phyloP scores from a whole-genome alignment of 2,888 invertebrate species.

The Leistus spinibarbis region DNA sequence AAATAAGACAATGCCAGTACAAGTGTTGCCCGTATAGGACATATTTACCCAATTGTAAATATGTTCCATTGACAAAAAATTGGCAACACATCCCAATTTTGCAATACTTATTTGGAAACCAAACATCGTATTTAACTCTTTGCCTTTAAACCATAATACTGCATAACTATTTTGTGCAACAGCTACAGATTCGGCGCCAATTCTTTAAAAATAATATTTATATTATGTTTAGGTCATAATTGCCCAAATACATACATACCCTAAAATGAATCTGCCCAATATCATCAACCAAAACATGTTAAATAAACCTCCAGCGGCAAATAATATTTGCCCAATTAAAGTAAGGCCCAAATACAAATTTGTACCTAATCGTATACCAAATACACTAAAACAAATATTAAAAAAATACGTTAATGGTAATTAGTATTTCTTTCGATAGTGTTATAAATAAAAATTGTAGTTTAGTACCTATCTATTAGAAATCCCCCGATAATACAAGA shows the following conservation, averaged over 20 bases:
- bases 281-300: constrained; percentile 89
- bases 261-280: constrained; percentile 92
- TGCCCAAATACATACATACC: constrained; percentile 65
- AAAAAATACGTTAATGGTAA: neutral
- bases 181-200: constrained; percentile 95
- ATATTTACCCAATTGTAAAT: constrained; percentile 79
- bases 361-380: constrained; percentile 92
- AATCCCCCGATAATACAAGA: constrained; percentile 96
- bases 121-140: constrained; percentile 97
- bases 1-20: constrained; percentile 77
- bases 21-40: constrained; percentile 70
- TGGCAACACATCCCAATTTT: constrained; percentile 92
- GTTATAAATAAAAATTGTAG: too few relatives aligned
- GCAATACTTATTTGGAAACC: constrained; percentile 95
- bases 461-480: constrained; percentile 80
- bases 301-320: constrained; percentile 83
- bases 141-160: constrained; percentile 97
- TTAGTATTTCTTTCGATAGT: too few relatives aligned
- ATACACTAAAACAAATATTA: too few relatives aligned
- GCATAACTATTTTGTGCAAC: constrained; percentile 98
- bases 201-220: constrained; percentile 60
- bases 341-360: constrained; percentile 89
- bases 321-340: constrained; percentile 84
- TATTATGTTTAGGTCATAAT: too few relatives aligned
- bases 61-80: constrained; percentile 91